phyloP scores from a whole-genome alignment of 2,797 vertebrate species.

The Anguilla pacifica region DNA sequence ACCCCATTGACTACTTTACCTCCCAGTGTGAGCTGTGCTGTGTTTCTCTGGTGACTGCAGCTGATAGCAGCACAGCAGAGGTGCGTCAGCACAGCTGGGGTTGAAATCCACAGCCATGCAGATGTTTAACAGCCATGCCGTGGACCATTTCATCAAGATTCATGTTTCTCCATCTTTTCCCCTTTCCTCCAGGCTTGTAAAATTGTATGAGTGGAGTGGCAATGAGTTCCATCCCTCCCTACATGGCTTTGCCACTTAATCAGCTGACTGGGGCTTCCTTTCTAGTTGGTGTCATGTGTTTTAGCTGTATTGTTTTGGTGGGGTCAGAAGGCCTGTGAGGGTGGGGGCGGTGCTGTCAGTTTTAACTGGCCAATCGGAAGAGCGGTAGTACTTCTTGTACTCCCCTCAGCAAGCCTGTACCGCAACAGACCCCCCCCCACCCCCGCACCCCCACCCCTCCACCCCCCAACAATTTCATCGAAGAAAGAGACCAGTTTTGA shows the following conservation, averaged over 20 bases:
- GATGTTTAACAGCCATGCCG: conserved; percentile 52
- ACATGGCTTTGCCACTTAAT: not conserved
- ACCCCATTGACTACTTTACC: conserved; percentile 77
- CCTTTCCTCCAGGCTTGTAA: conserved; percentile 7
- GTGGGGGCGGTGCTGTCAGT: conserved; percentile 57
- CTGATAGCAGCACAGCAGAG: conserved; percentile 68
- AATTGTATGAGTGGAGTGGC: not conserved
- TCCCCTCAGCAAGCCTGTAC: conserved; percentile 58
- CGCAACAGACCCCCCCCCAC: conserved; percentile 60
- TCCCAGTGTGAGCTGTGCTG: conserved; percentile 69
- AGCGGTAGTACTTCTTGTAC: too few relatives aligned
- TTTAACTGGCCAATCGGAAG: conserved; percentile 65
- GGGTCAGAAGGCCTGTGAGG: conserved; percentile 66
- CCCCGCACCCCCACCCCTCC: too few relatives aligned
- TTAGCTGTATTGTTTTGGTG: not conserved
- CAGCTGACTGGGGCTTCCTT: not conserved
- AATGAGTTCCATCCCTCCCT: not conserved
- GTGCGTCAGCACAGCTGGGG: conserved; percentile 55
- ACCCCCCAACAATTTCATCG: conserved; percentile 49
- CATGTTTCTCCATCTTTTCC: conserved; percentile 45
- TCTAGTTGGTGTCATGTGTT: not conserved
- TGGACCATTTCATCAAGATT: conserved; percentile 42
- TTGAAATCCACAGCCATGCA: conserved; percentile 52
- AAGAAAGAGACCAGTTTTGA: conserved; percentile 56
- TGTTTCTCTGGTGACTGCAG: conserved; percentile 62